Percentiles rank a stretch among this genome's conserved stretches.
Conservation (phyloP, 2,113 vertebrate genomes). For the Papio anubis region DNA sequence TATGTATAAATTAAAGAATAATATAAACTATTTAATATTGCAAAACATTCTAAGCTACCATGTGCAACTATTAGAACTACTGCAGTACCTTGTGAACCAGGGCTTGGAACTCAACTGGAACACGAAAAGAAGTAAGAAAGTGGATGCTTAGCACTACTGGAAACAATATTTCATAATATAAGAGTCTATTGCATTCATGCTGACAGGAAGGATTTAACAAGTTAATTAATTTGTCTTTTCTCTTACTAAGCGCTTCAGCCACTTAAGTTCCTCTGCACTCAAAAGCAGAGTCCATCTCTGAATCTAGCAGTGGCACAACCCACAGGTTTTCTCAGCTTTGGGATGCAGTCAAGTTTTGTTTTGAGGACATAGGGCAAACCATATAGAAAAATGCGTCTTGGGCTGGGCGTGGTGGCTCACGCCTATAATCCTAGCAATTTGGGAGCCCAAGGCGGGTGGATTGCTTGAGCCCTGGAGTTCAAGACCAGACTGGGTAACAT, state of each 20-base stretch:
- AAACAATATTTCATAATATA: neutral
- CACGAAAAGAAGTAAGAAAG: neutral
- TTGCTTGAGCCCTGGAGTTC: too few species aligned
- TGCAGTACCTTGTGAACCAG: neutral
- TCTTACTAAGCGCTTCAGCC: slow-evolving; percentile 21
- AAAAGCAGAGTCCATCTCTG: neutral
- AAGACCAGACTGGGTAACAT: too few species aligned
- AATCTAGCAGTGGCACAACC: neutral
- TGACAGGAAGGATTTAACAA: slow-evolving; percentile 43
- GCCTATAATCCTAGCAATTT: too few species aligned
- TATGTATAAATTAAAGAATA: neutral
- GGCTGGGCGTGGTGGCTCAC: too few species aligned
- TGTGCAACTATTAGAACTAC: neutral
- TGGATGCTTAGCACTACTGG: neutral
- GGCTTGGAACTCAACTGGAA: neutral
- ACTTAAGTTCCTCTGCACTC: neutral
- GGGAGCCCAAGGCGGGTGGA: too few species aligned
- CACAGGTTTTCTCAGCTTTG: neutral
- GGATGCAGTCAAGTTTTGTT: neutral
- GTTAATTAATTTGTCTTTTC: slow-evolving; percentile 51
- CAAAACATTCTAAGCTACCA: neutral
- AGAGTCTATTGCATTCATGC: neutral
- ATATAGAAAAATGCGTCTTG: neutral
- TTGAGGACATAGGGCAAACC: neutral
- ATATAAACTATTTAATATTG: neutral